These are phyloP conservation scores for Lasioglossum lativentre DNA, from an alignment of 2,888 invertebrate genomes.

Conservation along the genomic window DNA sequence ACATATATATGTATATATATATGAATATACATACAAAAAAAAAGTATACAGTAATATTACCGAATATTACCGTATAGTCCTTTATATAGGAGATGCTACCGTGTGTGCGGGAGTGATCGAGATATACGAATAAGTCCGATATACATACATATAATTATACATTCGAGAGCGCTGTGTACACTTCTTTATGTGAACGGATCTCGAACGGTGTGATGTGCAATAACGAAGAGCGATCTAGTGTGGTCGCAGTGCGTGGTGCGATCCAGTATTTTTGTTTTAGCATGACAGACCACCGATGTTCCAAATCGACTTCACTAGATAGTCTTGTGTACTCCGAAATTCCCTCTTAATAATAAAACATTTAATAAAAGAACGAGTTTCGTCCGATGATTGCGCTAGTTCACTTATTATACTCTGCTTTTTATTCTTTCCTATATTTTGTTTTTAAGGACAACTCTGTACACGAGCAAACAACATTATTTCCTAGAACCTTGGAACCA, in stretches of 20 bases:
- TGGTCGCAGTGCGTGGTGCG: conserved; percentile 64
- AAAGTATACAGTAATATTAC: conserved; percentile 53
- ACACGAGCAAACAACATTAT: too few species aligned
- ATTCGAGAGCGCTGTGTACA: conserved; percentile 53
- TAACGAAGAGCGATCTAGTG: conserved; percentile 61
- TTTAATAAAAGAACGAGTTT: conserved; percentile 74
- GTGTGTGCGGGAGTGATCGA: conserved; percentile 47
- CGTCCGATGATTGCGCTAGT: not conserved
- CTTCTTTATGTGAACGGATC: conserved; percentile 58
- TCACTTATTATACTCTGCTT: not conserved
- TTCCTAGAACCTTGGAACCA: too few species aligned
- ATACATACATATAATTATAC: conserved; percentile 28
- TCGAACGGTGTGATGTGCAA: conserved; percentile 68
- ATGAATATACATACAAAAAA: conserved; percentile 36
- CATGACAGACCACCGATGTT: conserved; percentile 75
- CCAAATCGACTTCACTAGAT: conserved; percentile 75
- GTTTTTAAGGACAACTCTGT: not conserved
- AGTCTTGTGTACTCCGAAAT: conserved; percentile 78
- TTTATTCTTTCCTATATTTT: not conserved
- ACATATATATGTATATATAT: conserved; percentile 39
- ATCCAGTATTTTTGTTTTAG: conserved; percentile 77
- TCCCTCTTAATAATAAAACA: conserved; percentile 79
- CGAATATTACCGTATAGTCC: conserved; percentile 63
- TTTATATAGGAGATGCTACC: conserved; percentile 53
- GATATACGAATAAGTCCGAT: conserved; percentile 42